Evolutionary conservation across 2,113 vertebrate species (phyloP), one percentile per base, ranked within the genome.

Genomic region (Solenodon paradoxus): DNA sequence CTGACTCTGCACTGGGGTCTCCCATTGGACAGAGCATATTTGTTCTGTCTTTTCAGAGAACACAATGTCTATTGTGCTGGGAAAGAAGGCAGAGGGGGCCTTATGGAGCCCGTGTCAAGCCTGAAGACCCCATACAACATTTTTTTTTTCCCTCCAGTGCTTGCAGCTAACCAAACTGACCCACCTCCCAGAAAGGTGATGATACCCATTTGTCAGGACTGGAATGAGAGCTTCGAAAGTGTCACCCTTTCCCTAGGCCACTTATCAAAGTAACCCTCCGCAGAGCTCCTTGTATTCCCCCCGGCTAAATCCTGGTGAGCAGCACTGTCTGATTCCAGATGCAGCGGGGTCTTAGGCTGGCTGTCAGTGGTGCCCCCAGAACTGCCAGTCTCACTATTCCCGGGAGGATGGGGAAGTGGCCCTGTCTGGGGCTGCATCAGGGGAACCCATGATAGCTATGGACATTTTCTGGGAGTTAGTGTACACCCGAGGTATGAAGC

Each of bases 271-370:
- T n/a, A 35, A 49, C 13, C 26, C 26, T 63, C 68, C 61, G 13
- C n/a, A 28, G 1, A 10, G 32, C 0, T 7, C n/a, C n/a, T 53
- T 51, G 9, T 4, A 26, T 2, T 53, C 51, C 53, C 16, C 15
- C 12, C 64, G 9, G 42, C 28, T 49, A 92, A 66, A 69, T 72
- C 13, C 47, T 92, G 13, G 2, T 42, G 40, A 90, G 64, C 17
- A 32, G 7, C 68, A 55, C 17, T 30, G 32, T 64, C 84, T 82
- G 45, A 15, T 35, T 68, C 83, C 30, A 13, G 20, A 38, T 3
- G 28, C 30, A 20, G 16, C 15, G 22, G 30, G 63, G 20, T 47
- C 57, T 68, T 45, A 89, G 61, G 17, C 7, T 7, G 17, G 38
- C 59, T 55, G 17, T 40, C 75, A 71, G 19, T 69, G 63, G 51